These are phyloP conservation scores for Acanthochromis polyacanthus DNA, from an alignment of 2,113 vertebrate genomes.

Conservation along the genomic window DNA sequence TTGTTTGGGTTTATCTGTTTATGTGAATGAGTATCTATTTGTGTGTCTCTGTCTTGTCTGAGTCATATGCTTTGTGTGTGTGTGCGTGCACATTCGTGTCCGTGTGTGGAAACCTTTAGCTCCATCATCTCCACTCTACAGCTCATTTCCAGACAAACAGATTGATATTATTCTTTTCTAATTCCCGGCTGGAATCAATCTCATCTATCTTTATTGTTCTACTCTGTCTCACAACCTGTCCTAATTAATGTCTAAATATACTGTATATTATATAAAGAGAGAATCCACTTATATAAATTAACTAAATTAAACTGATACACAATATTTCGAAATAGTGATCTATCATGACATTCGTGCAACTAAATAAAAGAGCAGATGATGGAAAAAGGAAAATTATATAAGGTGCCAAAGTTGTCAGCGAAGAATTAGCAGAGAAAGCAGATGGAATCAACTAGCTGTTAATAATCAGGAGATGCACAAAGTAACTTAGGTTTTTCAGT, in stretches of 20 bases:
- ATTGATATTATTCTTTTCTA: conserved; percentile 41
- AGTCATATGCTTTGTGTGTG: conserved; percentile 8
- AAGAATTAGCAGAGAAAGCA: background rate
- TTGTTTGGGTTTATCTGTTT: conserved; percentile 14
- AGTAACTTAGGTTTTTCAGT: too few relatives aligned
- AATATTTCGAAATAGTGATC: background rate
- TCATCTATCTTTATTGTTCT: conserved; percentile 4
- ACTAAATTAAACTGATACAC: background rate
- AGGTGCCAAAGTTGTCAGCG: too few relatives aligned
- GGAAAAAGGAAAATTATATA: too few relatives aligned
- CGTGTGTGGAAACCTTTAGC: conserved; percentile 17
- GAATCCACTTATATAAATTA: background rate
- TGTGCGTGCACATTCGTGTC: background rate
- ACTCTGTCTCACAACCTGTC: conserved; percentile 1
- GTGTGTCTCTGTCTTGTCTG: conserved; percentile 12
- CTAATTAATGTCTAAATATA: background rate
- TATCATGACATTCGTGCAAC: background rate
- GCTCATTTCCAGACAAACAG: conserved; percentile 37
- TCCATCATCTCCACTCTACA: conserved; percentile 41
- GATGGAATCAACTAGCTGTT: too few relatives aligned
- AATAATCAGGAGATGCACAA: too few relatives aligned
- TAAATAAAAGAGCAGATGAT: background rate
- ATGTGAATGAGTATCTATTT: background rate
- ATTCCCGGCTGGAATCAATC: conserved; percentile 48
- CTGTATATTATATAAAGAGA: background rate